Evolutionary conservation across 2,888 invertebrate species (phyloP).

Genomic region (Nephrocerus scutellatus): DNA sequence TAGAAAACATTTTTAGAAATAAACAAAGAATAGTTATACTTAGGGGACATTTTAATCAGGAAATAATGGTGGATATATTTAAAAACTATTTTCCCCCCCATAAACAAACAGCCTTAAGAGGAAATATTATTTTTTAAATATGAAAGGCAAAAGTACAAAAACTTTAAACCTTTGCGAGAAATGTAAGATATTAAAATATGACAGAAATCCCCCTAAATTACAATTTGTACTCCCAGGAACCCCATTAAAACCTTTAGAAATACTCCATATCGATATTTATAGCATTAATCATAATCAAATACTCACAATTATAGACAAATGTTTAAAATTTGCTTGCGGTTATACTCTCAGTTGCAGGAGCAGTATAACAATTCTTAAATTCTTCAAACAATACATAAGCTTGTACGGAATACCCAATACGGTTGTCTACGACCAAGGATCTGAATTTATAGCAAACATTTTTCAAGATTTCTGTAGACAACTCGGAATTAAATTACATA

Average conservation of each 20-base stretch:
- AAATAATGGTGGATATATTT: constrained; percentile 12
- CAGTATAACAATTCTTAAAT: constrained; percentile 1
- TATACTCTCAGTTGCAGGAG: constrained; percentile 2
- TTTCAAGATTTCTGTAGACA: constrained; percentile 20
- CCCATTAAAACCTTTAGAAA: constrained; percentile 19
- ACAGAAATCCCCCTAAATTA: constrained; percentile 8
- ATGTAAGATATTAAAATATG: constrained; percentile 17
- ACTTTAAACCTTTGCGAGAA: constrained; percentile 13
- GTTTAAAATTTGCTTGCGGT: constrained; percentile 3
- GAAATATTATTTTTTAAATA: constrained; percentile 12
- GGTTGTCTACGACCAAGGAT: constrained; percentile 4
- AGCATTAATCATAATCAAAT: constrained; percentile 5
- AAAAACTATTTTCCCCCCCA: constrained; percentile 18
- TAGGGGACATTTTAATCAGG: constrained; percentile 9
- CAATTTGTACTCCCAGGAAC: constrained; percentile 19
- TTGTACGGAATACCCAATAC: constrained; percentile 1
- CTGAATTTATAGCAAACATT: constrained; percentile 17
- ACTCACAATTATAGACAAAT: constrained; percentile 7
- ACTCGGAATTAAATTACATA: constrained; percentile 13
- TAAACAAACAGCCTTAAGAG: constrained; percentile 15
- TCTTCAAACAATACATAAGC: constrained; percentile 3
- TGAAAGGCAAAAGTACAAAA: constrained; percentile 12
- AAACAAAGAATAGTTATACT: constrained; percentile 15
- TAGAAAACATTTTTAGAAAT: constrained; percentile 17
- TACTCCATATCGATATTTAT: constrained; percentile 9